Evolutionary conservation across 2,888 invertebrate genomes (phyloP).

Genomic region (Clistopyga incitator): DNA sequence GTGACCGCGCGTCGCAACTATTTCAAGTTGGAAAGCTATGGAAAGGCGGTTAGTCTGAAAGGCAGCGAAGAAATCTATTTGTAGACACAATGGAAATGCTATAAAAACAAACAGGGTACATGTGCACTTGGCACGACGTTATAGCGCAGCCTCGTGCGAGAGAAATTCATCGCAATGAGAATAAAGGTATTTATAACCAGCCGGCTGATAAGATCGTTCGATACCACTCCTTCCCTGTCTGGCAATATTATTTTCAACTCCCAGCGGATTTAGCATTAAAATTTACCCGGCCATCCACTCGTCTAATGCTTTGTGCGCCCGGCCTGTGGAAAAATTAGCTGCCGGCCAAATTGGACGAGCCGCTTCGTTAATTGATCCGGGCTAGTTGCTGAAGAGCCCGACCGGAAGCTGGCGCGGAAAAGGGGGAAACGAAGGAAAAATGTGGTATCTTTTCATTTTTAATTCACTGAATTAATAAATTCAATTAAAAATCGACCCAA

Average conservation of each 20-base stretch:
- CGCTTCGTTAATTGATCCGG: conserved; percentile 10
- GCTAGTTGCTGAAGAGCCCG: not conserved
- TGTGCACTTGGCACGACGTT: not conserved
- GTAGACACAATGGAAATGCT: conserved; percentile 10
- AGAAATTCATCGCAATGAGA: not conserved
- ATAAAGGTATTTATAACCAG: conserved; percentile 29
- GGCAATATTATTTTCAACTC: conserved; percentile 9
- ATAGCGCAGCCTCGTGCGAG: not conserved
- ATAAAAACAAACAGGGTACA: not conserved
- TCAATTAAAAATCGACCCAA: no score
- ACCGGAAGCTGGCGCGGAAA: not conserved
- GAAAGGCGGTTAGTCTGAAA: conserved; percentile 22
- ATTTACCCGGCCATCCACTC: not conserved
- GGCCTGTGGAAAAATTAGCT: not conserved
- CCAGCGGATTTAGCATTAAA: not conserved
- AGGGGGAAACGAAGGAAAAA: not conserved
- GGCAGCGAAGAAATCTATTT: conserved; percentile 12
- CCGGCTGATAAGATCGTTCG: conserved; percentile 29
- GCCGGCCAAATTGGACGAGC: not conserved
- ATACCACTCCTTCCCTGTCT: not conserved
- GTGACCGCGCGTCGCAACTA: conserved; percentile 46
- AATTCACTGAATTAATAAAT: no score
- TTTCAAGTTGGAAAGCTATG: conserved; percentile 45
- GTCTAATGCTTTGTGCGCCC: not conserved
- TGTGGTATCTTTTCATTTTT: no score